A percentile compares a stretch with the other conserved stretches of the same genome.
Conservation (phyloP, 2,888 invertebrate genomes). For the Heliconius cydno region DNA sequence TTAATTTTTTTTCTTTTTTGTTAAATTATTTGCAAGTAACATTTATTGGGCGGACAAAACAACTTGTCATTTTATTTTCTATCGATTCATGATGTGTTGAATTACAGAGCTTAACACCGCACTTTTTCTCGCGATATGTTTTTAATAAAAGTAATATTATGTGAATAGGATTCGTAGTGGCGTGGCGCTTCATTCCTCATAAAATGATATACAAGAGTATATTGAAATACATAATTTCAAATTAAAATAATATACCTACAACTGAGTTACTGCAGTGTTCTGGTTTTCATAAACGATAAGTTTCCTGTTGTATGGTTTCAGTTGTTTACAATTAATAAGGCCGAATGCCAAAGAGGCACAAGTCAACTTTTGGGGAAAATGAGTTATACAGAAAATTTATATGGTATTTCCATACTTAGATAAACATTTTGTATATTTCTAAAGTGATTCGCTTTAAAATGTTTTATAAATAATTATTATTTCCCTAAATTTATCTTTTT, state of each 20-base stretch:
- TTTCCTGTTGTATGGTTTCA: slow-evolving; percentile 27
- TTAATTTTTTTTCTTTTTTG: background rate
- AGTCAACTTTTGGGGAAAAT: slow-evolving; percentile 1
- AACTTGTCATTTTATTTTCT: background rate
- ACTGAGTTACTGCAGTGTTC: slow-evolving; percentile 8
- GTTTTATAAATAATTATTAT: background rate
- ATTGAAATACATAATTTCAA: background rate
- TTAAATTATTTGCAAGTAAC: background rate
- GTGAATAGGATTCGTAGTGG: background rate
- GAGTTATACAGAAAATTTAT: background rate
- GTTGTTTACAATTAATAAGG: slow-evolving; percentile 25
- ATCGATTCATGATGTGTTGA: background rate
- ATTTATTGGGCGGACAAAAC: background rate
- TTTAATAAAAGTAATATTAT: no score
- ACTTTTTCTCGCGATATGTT: no score
- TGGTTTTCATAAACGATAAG: slow-evolving; percentile 18
- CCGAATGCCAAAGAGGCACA: background rate
- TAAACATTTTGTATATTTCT: background rate
- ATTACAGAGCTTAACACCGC: no score
- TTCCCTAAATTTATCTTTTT: background rate
- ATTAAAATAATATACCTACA: slow-evolving; percentile 11
- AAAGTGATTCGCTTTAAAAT: background rate
- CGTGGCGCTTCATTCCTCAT: background rate
- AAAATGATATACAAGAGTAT: background rate
- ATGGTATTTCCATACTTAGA: background rate